phyloP scores from a whole-genome alignment of 2,888 invertebrate genomes.

The Noctua janthina region DNA sequence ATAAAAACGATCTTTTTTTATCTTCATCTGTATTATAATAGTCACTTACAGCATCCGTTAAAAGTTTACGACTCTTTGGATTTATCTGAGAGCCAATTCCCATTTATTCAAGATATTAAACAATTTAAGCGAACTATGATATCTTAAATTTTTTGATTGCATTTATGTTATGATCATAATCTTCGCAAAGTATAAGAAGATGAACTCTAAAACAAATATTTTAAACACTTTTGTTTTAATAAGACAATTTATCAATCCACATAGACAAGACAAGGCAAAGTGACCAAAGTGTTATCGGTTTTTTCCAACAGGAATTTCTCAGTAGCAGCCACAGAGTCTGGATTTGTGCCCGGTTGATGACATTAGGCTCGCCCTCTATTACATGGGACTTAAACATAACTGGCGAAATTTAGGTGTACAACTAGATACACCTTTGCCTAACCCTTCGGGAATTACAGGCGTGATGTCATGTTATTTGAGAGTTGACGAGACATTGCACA shows the following conservation, averaged over 20 bases:
- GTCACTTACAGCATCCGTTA: neutral
- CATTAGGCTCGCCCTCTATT: too few relatives aligned
- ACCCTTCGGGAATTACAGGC: too few relatives aligned
- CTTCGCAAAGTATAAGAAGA: neutral
- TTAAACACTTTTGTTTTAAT: neutral
- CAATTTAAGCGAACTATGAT: neutral
- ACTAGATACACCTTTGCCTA: too few relatives aligned
- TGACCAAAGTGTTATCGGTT: too few relatives aligned
- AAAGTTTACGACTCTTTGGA: neutral
- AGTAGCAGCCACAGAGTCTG: too few relatives aligned
- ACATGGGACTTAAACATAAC: too few relatives aligned
- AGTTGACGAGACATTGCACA: neutral
- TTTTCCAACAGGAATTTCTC: too few relatives aligned
- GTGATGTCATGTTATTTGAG: neutral
- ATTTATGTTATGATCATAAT: neutral
- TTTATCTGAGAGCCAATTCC: neutral
- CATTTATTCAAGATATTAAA: neutral
- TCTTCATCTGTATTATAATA: constrained; percentile 4
- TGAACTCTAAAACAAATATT: neutral
- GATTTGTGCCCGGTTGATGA: too few relatives aligned
- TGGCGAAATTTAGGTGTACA: too few relatives aligned
- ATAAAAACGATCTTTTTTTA: constrained; percentile 5
- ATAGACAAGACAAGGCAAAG: neutral
- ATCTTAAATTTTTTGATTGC: neutral
- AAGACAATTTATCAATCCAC: neutral